phyloP scores from a whole-genome alignment of 2,113 vertebrate species.

The Psittacara wagleri region DNA sequence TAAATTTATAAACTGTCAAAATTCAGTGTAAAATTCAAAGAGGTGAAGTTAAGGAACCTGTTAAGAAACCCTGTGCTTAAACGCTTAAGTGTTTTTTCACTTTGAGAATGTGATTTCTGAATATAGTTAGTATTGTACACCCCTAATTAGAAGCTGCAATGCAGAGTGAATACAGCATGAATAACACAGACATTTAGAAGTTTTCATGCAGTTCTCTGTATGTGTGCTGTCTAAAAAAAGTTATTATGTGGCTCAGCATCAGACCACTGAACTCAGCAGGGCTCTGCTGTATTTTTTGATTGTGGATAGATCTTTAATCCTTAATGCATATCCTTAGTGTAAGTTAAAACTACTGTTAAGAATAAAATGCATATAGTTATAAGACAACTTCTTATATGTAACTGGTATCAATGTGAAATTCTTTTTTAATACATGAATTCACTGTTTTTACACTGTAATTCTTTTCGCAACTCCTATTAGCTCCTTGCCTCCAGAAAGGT shows the following conservation, averaged over 20 bases:
- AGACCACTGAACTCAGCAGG: background rate
- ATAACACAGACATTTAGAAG: background rate
- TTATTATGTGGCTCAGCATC: background rate
- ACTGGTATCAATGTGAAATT: background rate
- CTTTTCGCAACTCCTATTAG: background rate
- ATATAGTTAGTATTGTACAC: background rate
- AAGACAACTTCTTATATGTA: background rate
- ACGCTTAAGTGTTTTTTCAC: slow-evolving; percentile 51
- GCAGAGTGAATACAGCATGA: background rate
- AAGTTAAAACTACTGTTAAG: background rate
- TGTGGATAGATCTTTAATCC: background rate
- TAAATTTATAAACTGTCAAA: slow-evolving; percentile 85
- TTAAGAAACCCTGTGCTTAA: slow-evolving; percentile 51
- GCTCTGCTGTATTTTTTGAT: background rate
- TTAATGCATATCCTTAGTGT: background rate
- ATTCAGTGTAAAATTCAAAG: slow-evolving; percentile 74
- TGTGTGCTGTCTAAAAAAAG: background rate
- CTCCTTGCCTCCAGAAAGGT: slow-evolving; percentile 22
- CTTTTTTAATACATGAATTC: background rate
- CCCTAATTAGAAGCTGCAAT: background rate
- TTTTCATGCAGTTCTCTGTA: background rate
- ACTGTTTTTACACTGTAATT: background rate
- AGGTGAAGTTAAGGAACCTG: slow-evolving; percentile 63
- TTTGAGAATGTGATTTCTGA: slow-evolving; percentile 19
- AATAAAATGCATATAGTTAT: background rate